A percentile compares a stretch with the other conserved stretches of the same genome.
Conservation (phyloP, 2,888 invertebrate species). For the Andrena hattorfiana region DNA sequence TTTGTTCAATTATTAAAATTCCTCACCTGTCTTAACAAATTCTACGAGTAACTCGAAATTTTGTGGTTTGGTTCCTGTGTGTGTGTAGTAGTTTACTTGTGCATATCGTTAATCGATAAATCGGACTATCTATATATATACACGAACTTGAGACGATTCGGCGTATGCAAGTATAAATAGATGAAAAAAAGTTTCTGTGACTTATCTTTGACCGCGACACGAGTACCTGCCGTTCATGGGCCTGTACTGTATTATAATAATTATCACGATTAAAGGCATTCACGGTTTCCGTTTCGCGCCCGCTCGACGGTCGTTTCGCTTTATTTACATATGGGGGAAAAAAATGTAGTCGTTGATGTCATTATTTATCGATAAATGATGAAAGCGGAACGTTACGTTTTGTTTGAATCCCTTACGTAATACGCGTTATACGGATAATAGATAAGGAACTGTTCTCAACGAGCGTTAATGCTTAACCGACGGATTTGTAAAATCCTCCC, state of each 20-base stretch:
- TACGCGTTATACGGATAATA: constrained; percentile 49
- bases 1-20: constrained; percentile 82
- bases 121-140: constrained; percentile 53
- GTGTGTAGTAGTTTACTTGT: constrained; percentile 72
- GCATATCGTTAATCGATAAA: constrained; percentile 70
- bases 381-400: constrained; percentile 53
- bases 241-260: constrained; percentile 30
- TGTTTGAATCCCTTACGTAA: constrained; percentile 59
- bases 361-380: constrained; percentile 68
- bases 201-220: constrained; percentile 33
- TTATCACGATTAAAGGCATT: constrained; percentile 38
- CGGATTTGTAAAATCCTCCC: constrained; percentile 57
- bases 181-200: constrained; percentile 35
- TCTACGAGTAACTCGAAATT: constrained; percentile 75
- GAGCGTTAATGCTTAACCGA: constrained; percentile 39
- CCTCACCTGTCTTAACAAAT: constrained; percentile 77
- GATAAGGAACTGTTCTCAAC: constrained; percentile 45
- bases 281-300: constrained; percentile 19
- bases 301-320: constrained; percentile 27
- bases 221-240: constrained; percentile 54
- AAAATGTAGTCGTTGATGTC: constrained; percentile 51
- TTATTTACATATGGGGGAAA: constrained; percentile 40
- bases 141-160: constrained; percentile 33
- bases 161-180: constrained; percentile 18
- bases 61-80: constrained; percentile 71